Percentiles rank a stretch among this genome's conserved stretches.
These are phyloP conservation scores for Phortica magna DNA, from an alignment of 2,888 invertebrate species.

Conservation along the genomic window DNA sequence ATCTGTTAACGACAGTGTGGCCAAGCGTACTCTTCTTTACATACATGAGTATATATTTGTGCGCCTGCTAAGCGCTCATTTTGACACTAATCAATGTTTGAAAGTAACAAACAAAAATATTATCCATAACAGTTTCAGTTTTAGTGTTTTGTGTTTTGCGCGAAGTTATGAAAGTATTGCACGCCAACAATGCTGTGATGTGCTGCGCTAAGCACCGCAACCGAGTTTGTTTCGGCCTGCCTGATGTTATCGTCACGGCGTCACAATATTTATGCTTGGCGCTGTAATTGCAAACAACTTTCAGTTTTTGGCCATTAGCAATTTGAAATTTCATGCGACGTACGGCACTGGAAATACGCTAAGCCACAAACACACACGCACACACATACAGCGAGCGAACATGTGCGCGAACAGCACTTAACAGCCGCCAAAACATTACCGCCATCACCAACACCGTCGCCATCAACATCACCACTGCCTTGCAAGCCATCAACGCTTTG, in stretches of 20 bases:
- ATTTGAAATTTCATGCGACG: slow-evolving; percentile 50
- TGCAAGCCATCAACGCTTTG: not conserved
- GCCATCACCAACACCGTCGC: not conserved
- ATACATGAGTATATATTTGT: no score
- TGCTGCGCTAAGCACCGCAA: no score
- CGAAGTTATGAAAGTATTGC: no score
- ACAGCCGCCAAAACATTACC: slow-evolving; percentile 5
- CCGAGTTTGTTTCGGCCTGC: no score
- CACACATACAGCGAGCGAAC: slow-evolving; percentile 18
- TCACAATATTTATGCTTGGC: slow-evolving; percentile 37
- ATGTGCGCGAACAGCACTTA: slow-evolving; percentile 10
- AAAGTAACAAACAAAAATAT: not conserved
- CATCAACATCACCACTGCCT: not conserved
- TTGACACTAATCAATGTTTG: no score
- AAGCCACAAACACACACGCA: slow-evolving; percentile 34
- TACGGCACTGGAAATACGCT: slow-evolving; percentile 1
- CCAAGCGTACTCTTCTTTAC: no score
- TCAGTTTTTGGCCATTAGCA: slow-evolving; percentile 55
- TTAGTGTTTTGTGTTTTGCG: no score
- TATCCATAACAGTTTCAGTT: not conserved
- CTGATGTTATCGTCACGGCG: slow-evolving; percentile 17
- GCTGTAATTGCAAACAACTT: slow-evolving; percentile 42
- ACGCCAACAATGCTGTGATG: no score
- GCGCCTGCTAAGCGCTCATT: no score
- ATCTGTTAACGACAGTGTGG: no score